Evolutionary conservation across 2,797 vertebrate genomes (phyloP), one percentile per base, ranked within the genome.

Genomic region (Carapus acus): DNA sequence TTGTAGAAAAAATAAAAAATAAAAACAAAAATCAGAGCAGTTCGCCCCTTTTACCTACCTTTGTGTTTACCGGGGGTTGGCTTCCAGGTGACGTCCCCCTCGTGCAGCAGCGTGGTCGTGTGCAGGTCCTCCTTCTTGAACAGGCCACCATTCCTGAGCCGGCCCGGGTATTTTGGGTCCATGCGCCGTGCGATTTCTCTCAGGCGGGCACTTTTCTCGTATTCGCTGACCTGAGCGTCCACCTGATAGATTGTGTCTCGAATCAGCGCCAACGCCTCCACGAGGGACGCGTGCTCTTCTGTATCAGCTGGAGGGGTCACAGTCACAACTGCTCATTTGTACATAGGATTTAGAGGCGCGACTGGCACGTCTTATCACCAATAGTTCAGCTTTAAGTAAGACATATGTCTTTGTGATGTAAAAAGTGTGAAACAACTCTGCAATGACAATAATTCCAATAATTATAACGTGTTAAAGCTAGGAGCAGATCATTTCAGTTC

Each of bases 211-310:
- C 57, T 82, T 39, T 89, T 93, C 83, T 94, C 91, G 0, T 67
- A 85, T 27, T 90, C 86, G 0, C 86, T 83, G 39, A 99, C 91
- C 50, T 78, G 81, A 29, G 71, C 16, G 42, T 99, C 91, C 22
- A 99, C 93, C 16, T 88, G 86, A 4, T 71, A 85, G 85, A 98
- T 91, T 23, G 82, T 73, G 38, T 92, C 89, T 78, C 85, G 94
- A 69, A 99, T 92, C 29, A 90, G 82, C 19, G n/a, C 77, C 65
- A 96, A 85, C 40, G 88, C 92, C 47, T 81, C 85, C 0, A 73
- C 81, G 68, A 98, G 79, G 18, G 89, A 83, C 50, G 67, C 74
- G 0, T 89, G 64, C 65, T 99, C 95, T 4, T 88, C 87, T 0
- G 89, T 88, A 63, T 87, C 90, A 12, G 76, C 94, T 98, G 74